These are phyloP conservation scores for Triplophysa yarkandensis DNA, from an alignment of 2,797 vertebrate genomes.

Conservation along the genomic window DNA sequence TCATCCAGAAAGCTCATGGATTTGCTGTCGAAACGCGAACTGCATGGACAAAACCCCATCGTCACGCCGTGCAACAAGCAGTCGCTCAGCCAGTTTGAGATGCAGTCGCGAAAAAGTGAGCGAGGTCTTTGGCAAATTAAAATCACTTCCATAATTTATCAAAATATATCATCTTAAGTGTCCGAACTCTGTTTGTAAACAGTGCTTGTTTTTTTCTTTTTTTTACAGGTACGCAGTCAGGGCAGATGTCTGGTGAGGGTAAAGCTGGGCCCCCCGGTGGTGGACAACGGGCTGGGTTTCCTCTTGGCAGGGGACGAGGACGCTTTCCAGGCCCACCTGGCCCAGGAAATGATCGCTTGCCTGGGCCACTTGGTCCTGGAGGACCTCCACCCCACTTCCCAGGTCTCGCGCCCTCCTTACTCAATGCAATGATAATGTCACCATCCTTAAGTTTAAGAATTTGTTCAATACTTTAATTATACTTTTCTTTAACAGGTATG, in stretches of 20 bases:
- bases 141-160: too few relatives aligned
- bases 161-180: too few relatives aligned
- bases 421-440: neutral
- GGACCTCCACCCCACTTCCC: conserved; percentile 95
- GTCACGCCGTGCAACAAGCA: conserved; percentile 98
- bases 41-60: conserved; percentile 97
- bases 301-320: conserved; percentile 89
- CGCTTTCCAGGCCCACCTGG: conserved; percentile 91
- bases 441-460: neutral
- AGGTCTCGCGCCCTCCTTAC: conserved; percentile 70
- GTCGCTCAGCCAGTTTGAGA: conserved; percentile 98
- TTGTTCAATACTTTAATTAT: neutral
- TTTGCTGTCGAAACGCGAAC: conserved; percentile 93
- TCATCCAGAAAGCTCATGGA: conserved; percentile 98
- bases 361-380: conserved; percentile 91
- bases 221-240: conserved; percentile 84
- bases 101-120: conserved; percentile 98
- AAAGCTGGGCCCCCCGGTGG: conserved; percentile 95
- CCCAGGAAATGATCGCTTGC: conserved; percentile 93
- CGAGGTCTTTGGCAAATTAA: neutral
- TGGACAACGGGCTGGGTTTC: conserved; percentile 87
- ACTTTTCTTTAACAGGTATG: conserved; percentile 60
- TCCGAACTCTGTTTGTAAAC: neutral
- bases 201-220: neutral
- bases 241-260: conserved; percentile 98